Conservation (phyloP, 1,140 invertebrate species). For the Drosophila ohnishii region DNA sequence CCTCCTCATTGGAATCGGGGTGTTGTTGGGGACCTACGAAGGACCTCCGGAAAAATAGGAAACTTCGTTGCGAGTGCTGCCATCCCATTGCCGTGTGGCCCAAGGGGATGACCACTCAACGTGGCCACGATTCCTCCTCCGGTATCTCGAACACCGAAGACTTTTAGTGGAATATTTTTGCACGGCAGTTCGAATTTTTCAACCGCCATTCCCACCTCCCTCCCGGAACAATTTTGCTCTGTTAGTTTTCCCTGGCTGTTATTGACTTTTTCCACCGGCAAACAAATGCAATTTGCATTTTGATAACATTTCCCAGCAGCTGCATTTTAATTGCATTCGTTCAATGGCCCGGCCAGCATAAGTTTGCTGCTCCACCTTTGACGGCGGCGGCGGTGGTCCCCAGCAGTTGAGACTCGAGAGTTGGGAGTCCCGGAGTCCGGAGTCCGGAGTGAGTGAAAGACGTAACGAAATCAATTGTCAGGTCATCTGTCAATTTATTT, state of each 20-base stretch:
- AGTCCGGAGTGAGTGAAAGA: slow-evolving; percentile 35
- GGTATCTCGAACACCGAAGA: slow-evolving; percentile 45
- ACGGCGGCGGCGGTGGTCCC: background rate
- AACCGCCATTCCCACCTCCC: background rate
- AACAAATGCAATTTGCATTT: slow-evolving; percentile 71
- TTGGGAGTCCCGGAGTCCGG: slow-evolving; percentile 1
- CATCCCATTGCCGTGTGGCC: slow-evolving; percentile 21
- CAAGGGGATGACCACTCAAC: slow-evolving; percentile 48
- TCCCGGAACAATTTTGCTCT: slow-evolving; percentile 16
- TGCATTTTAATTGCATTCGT: slow-evolving; percentile 75
- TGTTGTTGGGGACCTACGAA: slow-evolving; percentile 3
- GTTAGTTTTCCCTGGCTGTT: slow-evolving; percentile 46
- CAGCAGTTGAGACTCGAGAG: background rate
- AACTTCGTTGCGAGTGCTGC: slow-evolving; percentile 36
- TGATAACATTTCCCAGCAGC: slow-evolving; percentile 76
- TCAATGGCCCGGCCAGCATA: slow-evolving; percentile 28
- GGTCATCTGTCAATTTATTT: slow-evolving; percentile 81
- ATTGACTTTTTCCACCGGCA: slow-evolving; percentile 62
- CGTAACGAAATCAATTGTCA: slow-evolving; percentile 76
- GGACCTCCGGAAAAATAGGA: slow-evolving; percentile 33
- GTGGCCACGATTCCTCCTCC: slow-evolving; percentile 37
- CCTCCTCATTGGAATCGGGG: too few species aligned
- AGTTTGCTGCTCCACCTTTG: slow-evolving; percentile 30
- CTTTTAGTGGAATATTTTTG: slow-evolving; percentile 43
- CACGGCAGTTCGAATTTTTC: slow-evolving; percentile 26